Base-by-base conservation (phyloP, 2,888 invertebrate species). In the Lepidocyrtoides sp. region DNA sequence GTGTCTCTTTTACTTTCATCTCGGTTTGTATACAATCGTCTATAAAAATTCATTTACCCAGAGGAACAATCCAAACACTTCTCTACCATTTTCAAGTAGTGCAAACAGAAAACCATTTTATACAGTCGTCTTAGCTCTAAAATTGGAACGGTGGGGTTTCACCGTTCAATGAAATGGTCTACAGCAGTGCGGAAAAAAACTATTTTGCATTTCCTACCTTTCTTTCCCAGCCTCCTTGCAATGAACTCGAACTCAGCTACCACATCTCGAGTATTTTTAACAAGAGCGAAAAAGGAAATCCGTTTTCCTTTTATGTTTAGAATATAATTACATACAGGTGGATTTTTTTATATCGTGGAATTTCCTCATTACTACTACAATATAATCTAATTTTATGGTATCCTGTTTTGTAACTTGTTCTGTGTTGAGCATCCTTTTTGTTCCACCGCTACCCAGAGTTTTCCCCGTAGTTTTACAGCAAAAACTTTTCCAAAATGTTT, bases 221-320 rank as follows among this genome's bases (percentile, higher is more conserved):
- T 12, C n/a, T 66, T 66, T 66, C 63, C 14, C 7, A 36, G 36
- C 29, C 32, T 32, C 14, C 32, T 14, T 23, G 7, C 54, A 23
- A 57, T 17, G 57, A 23, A 14, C 69, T 69, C 41, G 57, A 23
- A 14, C 69, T 69, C 41, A 26, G 17, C 26, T 12, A 26, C 60
- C 26, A 20, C 57, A 60, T 8, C 26, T 2, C 60, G 17, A 60
- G 10, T 5, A 14, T 23, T 57, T 12, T 20, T 57, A 57, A 20
- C 57, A n/a, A 57, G n/a, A 0, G 1, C 7, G 14, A 29, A 54
- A 36, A 36, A n/a, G 66, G 66, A 66, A 66, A 66, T 69, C 69
- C 69, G 14, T 69, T 69, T 69, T 29, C 69, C 69, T 69, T 69
- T 69, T 36, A 32, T 69, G 69, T 69, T 69, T 69, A 69, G 36